Conservation (phyloP, 2,113 vertebrate species). For the Ibidorhyncha struthersii region DNA sequence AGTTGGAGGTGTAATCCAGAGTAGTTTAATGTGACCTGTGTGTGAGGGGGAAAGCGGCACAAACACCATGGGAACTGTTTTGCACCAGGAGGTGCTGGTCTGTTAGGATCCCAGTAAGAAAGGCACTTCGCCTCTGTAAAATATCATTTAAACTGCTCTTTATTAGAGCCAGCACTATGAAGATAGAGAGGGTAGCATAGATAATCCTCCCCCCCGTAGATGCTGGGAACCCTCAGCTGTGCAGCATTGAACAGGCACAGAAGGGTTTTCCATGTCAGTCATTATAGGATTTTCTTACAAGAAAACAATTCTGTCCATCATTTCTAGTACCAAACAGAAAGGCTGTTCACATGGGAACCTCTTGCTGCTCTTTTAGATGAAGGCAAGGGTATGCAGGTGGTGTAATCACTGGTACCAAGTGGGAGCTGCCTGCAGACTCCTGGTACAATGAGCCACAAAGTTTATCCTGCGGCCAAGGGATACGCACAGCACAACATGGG, state of each 20-base stretch:
- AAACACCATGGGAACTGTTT: not conserved
- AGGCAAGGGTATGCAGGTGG: not conserved
- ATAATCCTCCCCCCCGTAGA: not conserved
- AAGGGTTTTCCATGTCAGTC: not conserved
- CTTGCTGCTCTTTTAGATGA: not conserved
- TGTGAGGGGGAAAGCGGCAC: not conserved
- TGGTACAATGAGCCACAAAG: fast-evolving
- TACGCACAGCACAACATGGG: fast-evolving
- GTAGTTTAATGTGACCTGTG: not conserved
- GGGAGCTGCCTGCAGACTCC: not conserved
- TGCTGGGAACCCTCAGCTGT: not conserved
- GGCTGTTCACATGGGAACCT: not conserved
- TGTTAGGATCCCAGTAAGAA: not conserved
- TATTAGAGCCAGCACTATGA: not conserved
- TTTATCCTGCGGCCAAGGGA: not conserved
- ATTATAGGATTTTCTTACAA: not conserved
- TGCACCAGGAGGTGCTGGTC: not conserved
- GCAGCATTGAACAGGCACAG: fast-evolving
- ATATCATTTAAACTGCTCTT: not conserved
- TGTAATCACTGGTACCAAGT: not conserved
- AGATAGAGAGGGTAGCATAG: not conserved
- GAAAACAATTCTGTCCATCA: not conserved
- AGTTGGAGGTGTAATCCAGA: not conserved
- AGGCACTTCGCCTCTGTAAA: not conserved
- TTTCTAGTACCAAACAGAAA: not conserved